A percentile compares a stretch with the other conserved stretches of the same genome.
Conservation (phyloP, 2,113 vertebrate genomes). For the Halichoeres trimaculatus region DNA sequence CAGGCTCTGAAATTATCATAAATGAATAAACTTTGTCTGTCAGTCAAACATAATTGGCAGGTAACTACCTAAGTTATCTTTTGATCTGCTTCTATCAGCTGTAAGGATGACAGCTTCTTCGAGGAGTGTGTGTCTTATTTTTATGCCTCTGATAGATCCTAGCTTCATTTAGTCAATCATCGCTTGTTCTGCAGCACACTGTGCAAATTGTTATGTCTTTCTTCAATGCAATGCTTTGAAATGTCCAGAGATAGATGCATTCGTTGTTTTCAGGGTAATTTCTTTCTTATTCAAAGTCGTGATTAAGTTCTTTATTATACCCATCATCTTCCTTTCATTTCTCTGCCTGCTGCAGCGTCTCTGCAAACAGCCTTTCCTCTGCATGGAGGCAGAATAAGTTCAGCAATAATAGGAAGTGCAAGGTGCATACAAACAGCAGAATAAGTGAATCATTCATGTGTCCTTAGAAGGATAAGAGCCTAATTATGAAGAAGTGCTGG, state of each 20-base stretch:
- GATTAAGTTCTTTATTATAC: background rate
- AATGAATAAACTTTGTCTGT: slow-evolving; percentile 33
- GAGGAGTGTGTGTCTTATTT: slow-evolving; percentile 22
- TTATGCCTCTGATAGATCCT: background rate
- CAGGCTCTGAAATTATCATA: background rate
- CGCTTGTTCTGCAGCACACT: slow-evolving; percentile 17
- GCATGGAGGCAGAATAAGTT: slow-evolving; percentile 17
- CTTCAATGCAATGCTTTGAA: background rate
- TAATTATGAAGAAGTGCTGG: slow-evolving; percentile 52
- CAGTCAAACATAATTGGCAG: slow-evolving; percentile 40
- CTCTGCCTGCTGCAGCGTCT: slow-evolving; percentile 8
- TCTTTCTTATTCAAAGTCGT: background rate
- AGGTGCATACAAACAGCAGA: slow-evolving; percentile 31
- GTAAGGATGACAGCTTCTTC: slow-evolving; percentile 26
- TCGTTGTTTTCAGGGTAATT: background rate
- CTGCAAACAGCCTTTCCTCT: background rate
- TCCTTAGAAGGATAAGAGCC: slow-evolving; percentile 45
- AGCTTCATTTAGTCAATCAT: slow-evolving; percentile 6
- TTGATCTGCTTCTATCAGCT: slow-evolving; percentile 28
- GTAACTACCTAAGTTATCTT: slow-evolving; percentile 19
- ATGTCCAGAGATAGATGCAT: background rate
- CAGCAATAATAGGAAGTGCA: slow-evolving; percentile 17
- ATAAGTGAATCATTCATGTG: slow-evolving; percentile 41
- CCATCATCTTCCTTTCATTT: background rate
- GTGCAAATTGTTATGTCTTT: background rate